Evolutionary conservation across 2,888 invertebrate species (phyloP).

Genomic region (Ennomos quercinarius): DNA sequence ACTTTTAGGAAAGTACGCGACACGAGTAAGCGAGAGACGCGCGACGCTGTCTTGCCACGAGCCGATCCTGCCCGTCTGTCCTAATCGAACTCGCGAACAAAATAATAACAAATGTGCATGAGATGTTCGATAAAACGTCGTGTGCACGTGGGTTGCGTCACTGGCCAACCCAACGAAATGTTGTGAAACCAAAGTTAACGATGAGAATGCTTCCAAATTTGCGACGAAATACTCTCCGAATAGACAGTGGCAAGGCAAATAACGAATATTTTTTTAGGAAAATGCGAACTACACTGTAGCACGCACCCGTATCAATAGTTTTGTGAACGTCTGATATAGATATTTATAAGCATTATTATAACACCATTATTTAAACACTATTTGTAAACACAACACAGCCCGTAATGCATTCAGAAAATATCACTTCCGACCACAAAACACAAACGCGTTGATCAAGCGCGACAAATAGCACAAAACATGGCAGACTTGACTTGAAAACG

Average conservation of each 20-base stretch:
- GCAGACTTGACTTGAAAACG: conserved; percentile 80
- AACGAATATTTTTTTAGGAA: conserved; percentile 74
- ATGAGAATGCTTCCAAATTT: conserved; percentile 58
- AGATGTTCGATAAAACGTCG: conserved; percentile 78
- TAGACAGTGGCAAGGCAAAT: conserved; percentile 64
- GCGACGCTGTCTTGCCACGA: conserved; percentile 73
- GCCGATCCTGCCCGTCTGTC: conserved; percentile 70
- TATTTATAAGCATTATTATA: conserved; percentile 63
- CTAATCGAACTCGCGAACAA: conserved; percentile 88
- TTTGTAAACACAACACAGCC: conserved; percentile 82
- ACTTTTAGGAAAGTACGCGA: conserved; percentile 62
- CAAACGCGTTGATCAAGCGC: conserved; percentile 83
- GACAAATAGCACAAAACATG: conserved; percentile 86
- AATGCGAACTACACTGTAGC: conserved; percentile 75
- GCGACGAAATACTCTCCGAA: conserved; percentile 63
- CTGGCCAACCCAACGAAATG: conserved; percentile 62
- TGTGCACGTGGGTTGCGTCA: conserved; percentile 85
- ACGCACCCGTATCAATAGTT: conserved; percentile 66
- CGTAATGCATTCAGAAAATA: conserved; percentile 80
- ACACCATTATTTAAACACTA: conserved; percentile 70
- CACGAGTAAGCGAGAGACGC: conserved; percentile 69
- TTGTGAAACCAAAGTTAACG: conserved; percentile 58
- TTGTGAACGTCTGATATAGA: conserved; percentile 56
- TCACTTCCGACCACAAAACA: conserved; percentile 75
- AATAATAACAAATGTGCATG: conserved; percentile 90